Percentiles rank a stretch among this genome's conserved stretches.
Conservation (phyloP, 2,888 invertebrate species). For the Itoplectis maculator region DNA sequence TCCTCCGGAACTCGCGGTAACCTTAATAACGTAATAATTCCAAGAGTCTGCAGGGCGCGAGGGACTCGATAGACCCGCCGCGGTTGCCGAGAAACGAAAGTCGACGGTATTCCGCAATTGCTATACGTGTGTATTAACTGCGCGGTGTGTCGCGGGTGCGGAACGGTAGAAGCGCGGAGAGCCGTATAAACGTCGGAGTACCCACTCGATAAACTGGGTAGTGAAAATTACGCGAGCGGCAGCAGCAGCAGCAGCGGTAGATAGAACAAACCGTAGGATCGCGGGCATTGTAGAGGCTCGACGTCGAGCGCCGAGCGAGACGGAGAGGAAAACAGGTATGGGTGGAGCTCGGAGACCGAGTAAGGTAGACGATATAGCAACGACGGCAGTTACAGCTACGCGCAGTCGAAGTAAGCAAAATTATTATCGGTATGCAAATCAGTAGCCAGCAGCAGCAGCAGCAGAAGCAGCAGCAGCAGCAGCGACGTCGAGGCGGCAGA, state of each 20-base stretch:
- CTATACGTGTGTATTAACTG: constrained; percentile 22
- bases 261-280: not conserved
- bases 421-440: constrained; percentile 71
- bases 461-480: not conserved
- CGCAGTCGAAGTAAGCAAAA: constrained; percentile 66
- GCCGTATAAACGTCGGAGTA: constrained; percentile 17
- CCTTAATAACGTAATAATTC: not conserved
- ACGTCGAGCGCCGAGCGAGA: not conserved
- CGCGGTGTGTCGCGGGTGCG: not conserved
- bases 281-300: constrained; percentile 29
- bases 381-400: constrained; percentile 62
- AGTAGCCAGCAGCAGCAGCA: constrained; percentile 35
- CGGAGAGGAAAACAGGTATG: constrained; percentile 7
- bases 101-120: constrained; percentile 11
- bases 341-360: not conserved
- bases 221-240: constrained; percentile 32
- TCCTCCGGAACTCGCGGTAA: not conserved
- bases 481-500: too few relatives aligned
- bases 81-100: constrained; percentile 12
- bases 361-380: constrained; percentile 41
- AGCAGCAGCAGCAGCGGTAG: not conserved
- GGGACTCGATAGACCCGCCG: not conserved
- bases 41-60: not conserved
- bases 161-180: constrained; percentile 22
- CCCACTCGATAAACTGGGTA: constrained; percentile 39